phyloP scores from a whole-genome alignment of 2,888 invertebrate species.

The Slavum lentiscoides region DNA sequence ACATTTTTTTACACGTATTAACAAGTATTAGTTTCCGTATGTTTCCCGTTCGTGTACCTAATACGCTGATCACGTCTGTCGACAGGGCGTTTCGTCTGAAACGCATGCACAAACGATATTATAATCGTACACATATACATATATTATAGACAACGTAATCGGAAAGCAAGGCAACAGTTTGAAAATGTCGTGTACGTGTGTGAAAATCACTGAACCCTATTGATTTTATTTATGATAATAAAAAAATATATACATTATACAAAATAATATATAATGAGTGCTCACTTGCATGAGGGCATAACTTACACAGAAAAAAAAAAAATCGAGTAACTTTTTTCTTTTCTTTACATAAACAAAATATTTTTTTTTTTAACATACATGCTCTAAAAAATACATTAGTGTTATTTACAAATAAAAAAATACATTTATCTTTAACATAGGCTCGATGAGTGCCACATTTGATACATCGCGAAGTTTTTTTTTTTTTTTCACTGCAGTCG shows the following conservation, averaged over 20 bases:
- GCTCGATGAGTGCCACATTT: constrained; percentile 52
- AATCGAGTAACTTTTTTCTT: constrained; percentile 40
- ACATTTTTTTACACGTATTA: too few species aligned
- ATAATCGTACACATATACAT: background rate
- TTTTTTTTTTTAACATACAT: constrained; percentile 48
- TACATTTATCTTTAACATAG: constrained; percentile 49
- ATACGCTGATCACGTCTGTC: too few species aligned
- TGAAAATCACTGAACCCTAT: constrained; percentile 49
- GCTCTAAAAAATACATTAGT: constrained; percentile 52
- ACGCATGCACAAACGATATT: too few species aligned
- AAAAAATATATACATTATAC: constrained; percentile 53
- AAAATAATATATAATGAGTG: constrained; percentile 51
- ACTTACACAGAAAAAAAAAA: constrained; percentile 40
- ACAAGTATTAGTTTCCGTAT: too few species aligned
- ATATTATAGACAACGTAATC: too few species aligned
- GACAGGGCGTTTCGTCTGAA: too few species aligned
- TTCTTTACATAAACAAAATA: constrained; percentile 53
- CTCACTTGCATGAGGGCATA: constrained; percentile 43
- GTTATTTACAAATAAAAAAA: constrained; percentile 51
- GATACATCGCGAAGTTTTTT: constrained; percentile 42
- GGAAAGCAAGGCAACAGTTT: constrained; percentile 5
- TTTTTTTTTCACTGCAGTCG: constrained; percentile 44
- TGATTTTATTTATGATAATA: constrained; percentile 48
- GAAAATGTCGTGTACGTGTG: constrained; percentile 9
- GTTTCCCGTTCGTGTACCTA: too few species aligned